Evolutionary conservation across 2,113 vertebrate genomes (phyloP), one percentile per base, ranked within the genome.

Genomic region (Hystrix cristata): DNA sequence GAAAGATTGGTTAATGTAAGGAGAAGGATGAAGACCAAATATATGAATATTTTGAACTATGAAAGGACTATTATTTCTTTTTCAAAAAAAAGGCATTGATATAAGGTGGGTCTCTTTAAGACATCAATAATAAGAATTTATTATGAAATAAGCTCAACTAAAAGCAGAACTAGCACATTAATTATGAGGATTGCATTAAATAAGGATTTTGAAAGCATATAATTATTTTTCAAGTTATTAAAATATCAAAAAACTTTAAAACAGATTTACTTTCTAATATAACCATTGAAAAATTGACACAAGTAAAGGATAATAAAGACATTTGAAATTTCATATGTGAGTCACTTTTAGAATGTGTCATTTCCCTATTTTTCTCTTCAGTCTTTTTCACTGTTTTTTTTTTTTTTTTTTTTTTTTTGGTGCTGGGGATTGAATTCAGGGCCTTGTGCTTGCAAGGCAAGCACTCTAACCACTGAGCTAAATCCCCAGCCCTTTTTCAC

Each of bases 341-440:
- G 29, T 13, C 31, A 29, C 13, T 93, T 85, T 64, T 64, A 74
- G 34, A 95, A 86, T 34, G 6, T 74, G 3, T 83, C 38, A 67
- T 3, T 88, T 78, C 1, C 31, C 1, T 18, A 1, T 9, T 46
- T 79, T 89, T 31, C 3, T 29, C 5, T 85, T 94, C 78, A 90
- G 76, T 97, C 88, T 95, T 97, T 98, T 96, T 95, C 0, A 94
- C 25, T 67, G 18, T 5, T 85, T 38, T 38, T 38, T 38, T 38
- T 38, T 38, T 38, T 38, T 38, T 38, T 38, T 38, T 5, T 85
- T 38, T 38, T 38, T 38, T 38, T 38, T 38, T 38, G 38, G 38
- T 38, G 38, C 38, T 57, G 55, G 79, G 38, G 38, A 38, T 38
- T 38, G 38, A 38, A 38, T 38, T 38, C 38, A 38, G 38, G 38